A percentile compares a stretch with the other conserved stretches of the same genome.
Conservation (phyloP, 2,113 vertebrate genomes). For the Ceyx cyanopectus region DNA sequence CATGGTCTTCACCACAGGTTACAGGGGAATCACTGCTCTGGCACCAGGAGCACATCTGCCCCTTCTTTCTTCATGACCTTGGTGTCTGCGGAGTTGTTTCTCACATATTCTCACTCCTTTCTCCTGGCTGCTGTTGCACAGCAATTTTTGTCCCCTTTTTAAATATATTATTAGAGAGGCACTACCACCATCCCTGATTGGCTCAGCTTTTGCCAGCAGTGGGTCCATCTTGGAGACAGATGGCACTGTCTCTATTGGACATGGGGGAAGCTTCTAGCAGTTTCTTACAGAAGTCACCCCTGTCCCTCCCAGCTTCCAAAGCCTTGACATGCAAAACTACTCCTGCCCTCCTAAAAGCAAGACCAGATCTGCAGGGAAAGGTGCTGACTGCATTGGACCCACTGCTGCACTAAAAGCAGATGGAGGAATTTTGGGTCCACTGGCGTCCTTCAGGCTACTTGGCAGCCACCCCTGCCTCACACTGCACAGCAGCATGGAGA, state of each 20-base stretch:
- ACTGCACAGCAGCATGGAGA: not conserved
- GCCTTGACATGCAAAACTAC: not conserved
- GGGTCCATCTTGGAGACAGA: accelerated
- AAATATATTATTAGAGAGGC: not conserved
- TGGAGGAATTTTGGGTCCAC: accelerated
- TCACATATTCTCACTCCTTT: not conserved
- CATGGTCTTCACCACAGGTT: not conserved
- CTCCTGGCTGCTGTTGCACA: not conserved
- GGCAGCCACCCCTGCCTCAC: accelerated
- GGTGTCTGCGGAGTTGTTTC: not conserved
- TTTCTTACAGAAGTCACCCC: not conserved
- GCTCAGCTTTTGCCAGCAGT: not conserved
- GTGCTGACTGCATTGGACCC: not conserved
- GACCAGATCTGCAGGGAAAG: not conserved
- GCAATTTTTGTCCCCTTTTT: not conserved
- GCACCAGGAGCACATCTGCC: not conserved
- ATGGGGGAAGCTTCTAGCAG: not conserved
- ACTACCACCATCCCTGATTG: not conserved
- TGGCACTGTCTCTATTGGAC: not conserved
- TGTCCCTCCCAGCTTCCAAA: not conserved
- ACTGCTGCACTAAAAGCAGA: not conserved
- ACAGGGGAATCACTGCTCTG: not conserved
- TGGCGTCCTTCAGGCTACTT: not conserved
- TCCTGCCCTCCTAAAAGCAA: not conserved
- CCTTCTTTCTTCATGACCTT: not conserved